These are phyloP conservation scores for Drosophila anomalata DNA, from an alignment of 2,888 invertebrate species.

Conservation along the genomic window DNA sequence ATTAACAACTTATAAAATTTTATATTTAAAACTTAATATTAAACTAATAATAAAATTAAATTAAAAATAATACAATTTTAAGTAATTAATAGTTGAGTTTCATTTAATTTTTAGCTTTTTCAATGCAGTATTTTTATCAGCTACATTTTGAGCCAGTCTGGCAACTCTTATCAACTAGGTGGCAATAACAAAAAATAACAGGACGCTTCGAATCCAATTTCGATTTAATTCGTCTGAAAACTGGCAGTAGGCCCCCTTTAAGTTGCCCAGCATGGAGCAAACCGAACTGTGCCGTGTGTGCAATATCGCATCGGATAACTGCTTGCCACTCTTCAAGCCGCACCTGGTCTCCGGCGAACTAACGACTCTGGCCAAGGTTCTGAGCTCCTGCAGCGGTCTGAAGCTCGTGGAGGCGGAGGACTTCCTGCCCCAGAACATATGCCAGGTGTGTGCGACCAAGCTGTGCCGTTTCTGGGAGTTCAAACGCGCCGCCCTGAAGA, in stretches of 20 bases:
- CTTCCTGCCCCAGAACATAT: constrained; percentile 75
- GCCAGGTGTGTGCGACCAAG: constrained; percentile 66
- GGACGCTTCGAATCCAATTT: neutral
- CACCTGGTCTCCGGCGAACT: constrained; percentile 74
- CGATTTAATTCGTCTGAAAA: neutral
- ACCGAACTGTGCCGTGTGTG: constrained; percentile 75
- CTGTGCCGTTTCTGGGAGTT: constrained; percentile 73
- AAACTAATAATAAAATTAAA: too few relatives aligned
- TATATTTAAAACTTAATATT: neutral
- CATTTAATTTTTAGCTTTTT: too few relatives aligned
- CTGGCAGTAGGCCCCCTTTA: neutral
- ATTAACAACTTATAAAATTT: neutral
- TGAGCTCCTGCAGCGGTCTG: constrained; percentile 70
- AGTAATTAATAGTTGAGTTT: too few relatives aligned
- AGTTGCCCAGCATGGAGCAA: neutral
- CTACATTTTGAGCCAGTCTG: neutral
- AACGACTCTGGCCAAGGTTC: constrained; percentile 78
- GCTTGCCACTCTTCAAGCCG: constrained; percentile 69
- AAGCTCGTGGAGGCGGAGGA: constrained; percentile 66
- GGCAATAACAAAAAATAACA: neutral
- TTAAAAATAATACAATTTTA: too few relatives aligned
- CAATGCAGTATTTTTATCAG: too few relatives aligned
- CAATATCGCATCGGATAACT: constrained; percentile 63
- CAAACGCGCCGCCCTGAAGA: constrained; percentile 70
- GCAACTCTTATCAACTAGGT: neutral